A percentile compares a stretch with the other conserved stretches of the same genome.
Conservation (phyloP, 2,888 invertebrate genomes). For the Linnaemya vulpina region DNA sequence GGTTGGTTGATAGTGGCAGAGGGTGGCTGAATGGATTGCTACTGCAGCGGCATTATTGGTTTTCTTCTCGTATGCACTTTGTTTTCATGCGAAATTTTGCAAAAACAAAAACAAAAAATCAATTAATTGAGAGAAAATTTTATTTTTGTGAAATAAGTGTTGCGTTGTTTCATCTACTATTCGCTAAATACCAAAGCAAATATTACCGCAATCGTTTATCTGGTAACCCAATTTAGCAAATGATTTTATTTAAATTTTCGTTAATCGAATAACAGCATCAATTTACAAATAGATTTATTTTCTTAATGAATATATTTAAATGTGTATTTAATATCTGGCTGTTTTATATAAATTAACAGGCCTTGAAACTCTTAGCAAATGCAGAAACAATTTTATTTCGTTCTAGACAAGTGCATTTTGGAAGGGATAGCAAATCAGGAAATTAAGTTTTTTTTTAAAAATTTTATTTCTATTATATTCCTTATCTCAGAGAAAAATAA, state of each 20-base stretch:
- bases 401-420: too few relatives aligned
- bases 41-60: neutral
- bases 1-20: neutral
- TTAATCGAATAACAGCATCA: neutral
- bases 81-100: neutral
- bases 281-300: neutral
- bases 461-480: neutral
- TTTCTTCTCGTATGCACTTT: neutral
- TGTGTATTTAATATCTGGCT: neutral
- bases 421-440: too few relatives aligned
- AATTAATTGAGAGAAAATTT: slow-evolving; percentile 1
- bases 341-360: neutral
- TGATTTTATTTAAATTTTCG: neutral
- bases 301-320: neutral
- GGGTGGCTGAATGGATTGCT: neutral
- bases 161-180: slow-evolving; percentile 25
- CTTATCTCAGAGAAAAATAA: neutral
- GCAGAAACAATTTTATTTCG: too few relatives aligned
- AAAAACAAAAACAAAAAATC: slow-evolving; percentile 1
- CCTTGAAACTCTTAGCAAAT: neutral
- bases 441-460: neutral
- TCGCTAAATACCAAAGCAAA: neutral
- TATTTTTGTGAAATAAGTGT: slow-evolving; percentile 39
- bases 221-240: slow-evolving; percentile 52
- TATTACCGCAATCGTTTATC: slow-evolving; percentile 23